A percentile compares a stretch with the other conserved stretches of the same genome.
Evolutionary conservation across 2,797 vertebrate genomes (phyloP).

Genomic region (Mormyrus hasselquistii): DNA sequence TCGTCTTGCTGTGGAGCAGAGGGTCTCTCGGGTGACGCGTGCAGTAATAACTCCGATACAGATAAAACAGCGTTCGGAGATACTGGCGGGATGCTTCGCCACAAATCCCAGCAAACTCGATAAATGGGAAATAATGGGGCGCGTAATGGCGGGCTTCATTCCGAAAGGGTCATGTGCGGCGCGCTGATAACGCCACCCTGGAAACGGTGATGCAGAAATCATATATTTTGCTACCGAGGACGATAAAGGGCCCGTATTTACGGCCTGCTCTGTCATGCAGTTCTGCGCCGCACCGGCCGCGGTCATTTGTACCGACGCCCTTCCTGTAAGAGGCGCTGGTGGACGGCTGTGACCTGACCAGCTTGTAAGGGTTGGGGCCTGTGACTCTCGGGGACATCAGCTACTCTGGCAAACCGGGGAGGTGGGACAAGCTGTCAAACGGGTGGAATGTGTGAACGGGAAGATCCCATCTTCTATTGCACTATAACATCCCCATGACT

Average conservation of each 20-base stretch:
- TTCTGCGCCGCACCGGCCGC: neutral
- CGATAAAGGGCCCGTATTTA: conserved; percentile 7
- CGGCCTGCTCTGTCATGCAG: neutral
- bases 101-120: neutral
- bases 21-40: neutral
- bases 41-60: conserved; percentile 21
- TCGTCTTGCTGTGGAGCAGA: neutral
- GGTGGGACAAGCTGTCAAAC: neutral
- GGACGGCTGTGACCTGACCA: neutral
- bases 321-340: neutral
- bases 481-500: neutral
- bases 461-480: neutral
- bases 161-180: conserved; percentile 8
- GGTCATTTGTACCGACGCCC: neutral
- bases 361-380: neutral
- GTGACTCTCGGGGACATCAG: neutral
- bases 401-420: conserved; percentile 2
- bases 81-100: neutral
- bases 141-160: conserved; percentile 14
- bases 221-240: neutral
- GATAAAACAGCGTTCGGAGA: conserved; percentile 17
- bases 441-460: neutral
- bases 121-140: conserved; percentile 18
- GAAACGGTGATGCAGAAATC: neutral
- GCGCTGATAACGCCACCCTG: neutral